A percentile compares a stretch with the other conserved stretches of the same genome.
These are phyloP conservation scores for Hestina assimilis DNA, from an alignment of 1,140 invertebrate species.

Conservation along the genomic window DNA sequence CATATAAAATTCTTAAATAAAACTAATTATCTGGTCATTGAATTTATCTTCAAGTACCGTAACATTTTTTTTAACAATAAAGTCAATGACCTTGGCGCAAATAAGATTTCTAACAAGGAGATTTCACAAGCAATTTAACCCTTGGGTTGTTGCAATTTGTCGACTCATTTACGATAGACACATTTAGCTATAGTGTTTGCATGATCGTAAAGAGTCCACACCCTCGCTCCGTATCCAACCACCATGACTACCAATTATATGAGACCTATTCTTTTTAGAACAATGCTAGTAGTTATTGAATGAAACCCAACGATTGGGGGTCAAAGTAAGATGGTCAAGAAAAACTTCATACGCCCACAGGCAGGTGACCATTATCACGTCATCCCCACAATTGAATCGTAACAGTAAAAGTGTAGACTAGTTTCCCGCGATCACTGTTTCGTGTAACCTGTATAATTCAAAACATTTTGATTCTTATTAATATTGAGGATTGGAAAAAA, in stretches of 20 bases:
- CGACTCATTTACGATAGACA: conserved; percentile 54
- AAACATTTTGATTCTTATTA: too few relatives aligned
- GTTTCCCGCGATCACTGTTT: conserved; percentile 41
- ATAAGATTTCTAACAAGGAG: conserved; percentile 42
- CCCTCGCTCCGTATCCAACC: conserved; percentile 45
- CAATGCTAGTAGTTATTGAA: neutral
- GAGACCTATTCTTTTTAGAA: conserved; percentile 29
- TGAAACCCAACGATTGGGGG: conserved; percentile 16
- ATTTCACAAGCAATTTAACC: conserved; percentile 51
- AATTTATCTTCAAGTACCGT: neutral
- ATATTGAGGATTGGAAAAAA: neutral
- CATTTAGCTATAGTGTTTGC: conserved; percentile 67
- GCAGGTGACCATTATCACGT: conserved; percentile 62
- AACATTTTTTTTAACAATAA: conserved; percentile 1
- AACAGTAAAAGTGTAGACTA: conserved; percentile 53
- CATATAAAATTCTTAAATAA: too few relatives aligned
- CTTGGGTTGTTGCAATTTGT: conserved; percentile 62
- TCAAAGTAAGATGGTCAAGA: conserved; percentile 38
- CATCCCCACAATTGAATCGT: conserved; percentile 58
- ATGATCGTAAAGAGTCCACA: conserved; percentile 63
- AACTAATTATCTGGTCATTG: neutral
- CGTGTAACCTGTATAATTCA: too few relatives aligned
- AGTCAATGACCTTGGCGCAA: neutral
- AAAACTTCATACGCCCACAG: conserved; percentile 47
- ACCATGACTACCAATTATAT: conserved; percentile 36